These are phyloP conservation scores for Gonioctena quinquepunctata DNA, from an alignment of 1,140 invertebrate species.

Conservation along the genomic window DNA sequence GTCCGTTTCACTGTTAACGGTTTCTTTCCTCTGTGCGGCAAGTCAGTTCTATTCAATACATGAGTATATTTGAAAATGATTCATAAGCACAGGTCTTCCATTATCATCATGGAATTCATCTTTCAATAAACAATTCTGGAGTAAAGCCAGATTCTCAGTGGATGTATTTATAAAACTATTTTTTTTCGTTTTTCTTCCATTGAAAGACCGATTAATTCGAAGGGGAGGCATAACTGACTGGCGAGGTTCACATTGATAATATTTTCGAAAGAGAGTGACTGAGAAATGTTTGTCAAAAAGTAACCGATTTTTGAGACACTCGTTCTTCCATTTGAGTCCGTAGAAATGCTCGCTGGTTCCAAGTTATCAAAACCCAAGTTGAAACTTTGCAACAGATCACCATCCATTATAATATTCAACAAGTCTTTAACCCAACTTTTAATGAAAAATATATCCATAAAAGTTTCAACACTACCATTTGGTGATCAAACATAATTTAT, in stretches of 20 bases:
- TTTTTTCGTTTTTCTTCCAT: too few species aligned
- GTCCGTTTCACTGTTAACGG: too few species aligned
- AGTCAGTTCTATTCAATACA: too few species aligned
- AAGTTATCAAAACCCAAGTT: background rate
- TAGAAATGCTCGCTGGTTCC: background rate
- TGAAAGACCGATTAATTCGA: too few species aligned
- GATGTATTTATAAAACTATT: too few species aligned
- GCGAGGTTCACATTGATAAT: background rate
- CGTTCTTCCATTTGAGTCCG: background rate
- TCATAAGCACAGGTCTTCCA: too few species aligned
- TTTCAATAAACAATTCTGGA: too few species aligned
- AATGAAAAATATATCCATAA: background rate
- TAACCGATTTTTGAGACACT: background rate
- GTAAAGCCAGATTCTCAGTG: too few species aligned
- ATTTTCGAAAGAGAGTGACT: background rate
- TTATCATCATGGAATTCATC: too few species aligned
- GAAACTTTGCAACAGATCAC: background rate
- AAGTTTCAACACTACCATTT: background rate
- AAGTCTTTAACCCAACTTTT: constrained; percentile 47
- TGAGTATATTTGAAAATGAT: too few species aligned
- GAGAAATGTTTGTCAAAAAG: background rate
- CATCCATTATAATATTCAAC: constrained; percentile 3
- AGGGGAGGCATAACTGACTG: background rate
- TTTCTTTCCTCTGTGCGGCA: too few species aligned
- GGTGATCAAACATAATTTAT: background rate